Evolutionary conservation across 2,113 vertebrate genomes (phyloP), one percentile per base, ranked within the genome.

Genomic region (Phylloscopus trochiloides): DNA sequence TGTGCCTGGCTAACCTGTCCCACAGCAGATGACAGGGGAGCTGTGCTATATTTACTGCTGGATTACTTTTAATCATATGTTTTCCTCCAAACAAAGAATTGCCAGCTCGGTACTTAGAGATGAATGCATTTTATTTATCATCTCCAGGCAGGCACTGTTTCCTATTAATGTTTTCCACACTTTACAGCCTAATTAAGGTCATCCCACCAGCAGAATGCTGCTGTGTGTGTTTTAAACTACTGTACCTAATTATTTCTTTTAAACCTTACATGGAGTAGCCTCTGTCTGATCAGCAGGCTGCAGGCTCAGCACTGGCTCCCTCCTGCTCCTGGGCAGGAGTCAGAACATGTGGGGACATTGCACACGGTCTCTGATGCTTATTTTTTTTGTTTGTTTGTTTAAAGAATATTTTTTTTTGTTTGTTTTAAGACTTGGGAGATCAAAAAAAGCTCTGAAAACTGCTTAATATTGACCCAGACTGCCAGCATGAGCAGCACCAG

Each of bases 171-270:
- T 80, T 95, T 92, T 80, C 54, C 74, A 38, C 78, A 50, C 91
- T 95, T 97, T 71, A 85, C 71, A 73, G 92, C 36, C 94, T 96
- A 97, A 97, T 97, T 95, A 96, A 94, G 94, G 88, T 95, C 88
- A 95, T 28, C 63, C 1, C 3, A 86, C 81, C 77, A 71, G 68
- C 77, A 95, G 92, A 85, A 80, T 0, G n/a, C 77, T 86, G 68
- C 95, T 75, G n/a, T 76, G 89, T 80, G 73, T 84, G 51, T 76
- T 91, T 88, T 88, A 96, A 95, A 84, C 57, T 43, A 18, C 74
- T 75, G 8, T 18, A 52, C 47, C 74, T 88, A 68, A 95, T 91
- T 92, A 86, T 48, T 29, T 82, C 61, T 67, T 73, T 70, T 70
- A 77, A 94, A 80, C 75, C 43, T 50, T 31, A 6, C 6, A 3